Evolutionary conservation across 2,888 invertebrate genomes (phyloP).

Genomic region (Leptinotarsa tumamoca): DNA sequence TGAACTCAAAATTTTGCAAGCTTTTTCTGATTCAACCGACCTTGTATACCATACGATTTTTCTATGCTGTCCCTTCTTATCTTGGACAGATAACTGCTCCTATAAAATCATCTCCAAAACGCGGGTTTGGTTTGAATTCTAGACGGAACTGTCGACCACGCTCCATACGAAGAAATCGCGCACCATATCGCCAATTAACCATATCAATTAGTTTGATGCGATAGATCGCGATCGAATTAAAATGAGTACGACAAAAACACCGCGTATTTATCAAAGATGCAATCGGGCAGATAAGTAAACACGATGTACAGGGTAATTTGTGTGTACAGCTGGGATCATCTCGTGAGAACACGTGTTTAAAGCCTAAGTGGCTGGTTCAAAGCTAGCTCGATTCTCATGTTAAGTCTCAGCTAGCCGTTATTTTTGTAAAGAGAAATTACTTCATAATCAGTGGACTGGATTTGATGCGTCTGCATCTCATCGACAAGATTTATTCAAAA

Average conservation of each 20-base stretch:
- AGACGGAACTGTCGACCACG: background rate
- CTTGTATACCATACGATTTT: no score
- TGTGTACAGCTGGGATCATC: slow-evolving; percentile 34
- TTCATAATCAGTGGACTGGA: no score
- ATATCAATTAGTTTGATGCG: slow-evolving; percentile 51
- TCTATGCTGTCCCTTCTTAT: no score
- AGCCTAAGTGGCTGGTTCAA: slow-evolving; percentile 5
- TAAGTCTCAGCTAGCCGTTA: background rate
- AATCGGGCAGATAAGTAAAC: slow-evolving; percentile 45
- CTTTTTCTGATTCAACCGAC: no score
- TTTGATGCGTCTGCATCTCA: no score
- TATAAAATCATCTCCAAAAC: no score
- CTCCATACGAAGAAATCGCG: background rate
- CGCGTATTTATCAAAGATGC: slow-evolving; percentile 47
- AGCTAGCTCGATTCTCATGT: background rate
- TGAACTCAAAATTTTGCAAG: no score
- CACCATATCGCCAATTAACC: slow-evolving; percentile 44
- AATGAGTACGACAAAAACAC: slow-evolving; percentile 49
- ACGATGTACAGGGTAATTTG: slow-evolving; percentile 41
- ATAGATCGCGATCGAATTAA: slow-evolving; percentile 53
- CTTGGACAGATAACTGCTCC: no score
- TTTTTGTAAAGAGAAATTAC: no score
- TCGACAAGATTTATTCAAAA: no score
- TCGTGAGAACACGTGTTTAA: slow-evolving; percentile 39
- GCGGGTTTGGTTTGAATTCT: no score